These are phyloP conservation scores for Syncerus caffer DNA, from an alignment of 2,797 vertebrate genomes.

Conservation along the genomic window DNA sequence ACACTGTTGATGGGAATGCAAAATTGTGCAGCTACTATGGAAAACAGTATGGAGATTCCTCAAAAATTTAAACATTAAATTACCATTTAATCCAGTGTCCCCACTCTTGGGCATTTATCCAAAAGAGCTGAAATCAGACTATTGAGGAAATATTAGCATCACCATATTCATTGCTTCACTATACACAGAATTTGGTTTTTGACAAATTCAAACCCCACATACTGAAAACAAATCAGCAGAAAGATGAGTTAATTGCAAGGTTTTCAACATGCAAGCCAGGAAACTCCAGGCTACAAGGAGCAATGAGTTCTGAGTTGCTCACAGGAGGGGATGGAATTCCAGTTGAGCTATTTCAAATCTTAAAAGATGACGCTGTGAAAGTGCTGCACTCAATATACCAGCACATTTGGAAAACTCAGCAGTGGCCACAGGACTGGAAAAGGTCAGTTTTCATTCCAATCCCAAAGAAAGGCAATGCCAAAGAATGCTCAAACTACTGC, in stretches of 20 bases:
- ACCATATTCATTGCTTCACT: background rate
- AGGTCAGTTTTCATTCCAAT: too few species aligned
- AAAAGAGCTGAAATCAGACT: background rate
- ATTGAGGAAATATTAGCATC: background rate
- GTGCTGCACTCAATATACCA: too few species aligned
- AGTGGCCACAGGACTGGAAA: too few species aligned
- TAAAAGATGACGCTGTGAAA: too few species aligned
- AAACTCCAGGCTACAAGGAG: background rate
- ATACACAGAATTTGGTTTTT: background rate
- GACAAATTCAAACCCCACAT: background rate
- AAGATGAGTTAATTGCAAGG: background rate
- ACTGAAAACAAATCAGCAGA: background rate
- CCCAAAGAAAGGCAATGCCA: too few species aligned
- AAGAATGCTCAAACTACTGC: too few species aligned
- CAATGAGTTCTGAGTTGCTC: background rate
- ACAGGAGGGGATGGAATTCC: background rate
- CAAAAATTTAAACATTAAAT: background rate
- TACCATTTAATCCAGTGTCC: background rate
- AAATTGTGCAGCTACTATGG: background rate
- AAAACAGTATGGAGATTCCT: background rate
- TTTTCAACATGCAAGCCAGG: background rate
- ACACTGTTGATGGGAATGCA: background rate
- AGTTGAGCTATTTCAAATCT: too few species aligned
- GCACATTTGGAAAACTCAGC: too few species aligned
- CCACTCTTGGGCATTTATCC: background rate